Base-by-base conservation (phyloP, 2,797 vertebrate genomes). In the Rhynchonycteris naso region DNA sequence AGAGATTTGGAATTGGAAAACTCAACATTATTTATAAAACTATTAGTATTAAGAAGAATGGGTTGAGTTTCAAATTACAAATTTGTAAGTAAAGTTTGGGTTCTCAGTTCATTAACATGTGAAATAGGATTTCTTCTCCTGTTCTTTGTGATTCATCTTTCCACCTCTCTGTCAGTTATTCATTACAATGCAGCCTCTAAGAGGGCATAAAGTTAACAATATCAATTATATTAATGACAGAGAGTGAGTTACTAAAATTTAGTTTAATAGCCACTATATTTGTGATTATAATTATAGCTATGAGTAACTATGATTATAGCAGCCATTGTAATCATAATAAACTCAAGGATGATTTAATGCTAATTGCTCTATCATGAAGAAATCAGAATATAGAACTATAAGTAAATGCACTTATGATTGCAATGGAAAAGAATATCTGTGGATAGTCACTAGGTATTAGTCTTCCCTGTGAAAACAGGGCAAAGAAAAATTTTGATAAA, bases 141-240 rank as follows among this genome's bases (percentile, higher is more conserved):
- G 19, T 65, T 88, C 69, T 90, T 89, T 59, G 43, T 88, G 81
- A 96, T 94, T 96, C 47, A 21, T 88, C 80, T 74, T 95, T 95
- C 66, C 43, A 88, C 15, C 26, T 72, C 91, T 94, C 54, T 93
- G 92, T 91, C 95, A 97, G 72, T 91, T 95, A 92, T 87, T 94
- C 95, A 84, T 88, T 95, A 92, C 86, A 90, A 50, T 7, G 65
- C 28, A 93, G 85, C 38, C 92, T 95, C 68, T 83, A 96, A 94
- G 85, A 97, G 85, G 94, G 74, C 93, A 96, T 2, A 13, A 94
- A 96, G 82, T 96, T 96, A 97, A 91, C 90, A 95, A 90, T 96
- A 94, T 93, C 82, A 94, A 90, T 97, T 95, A 97, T 80, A 96
- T 93, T 94, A 96, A 95, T 97, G 95, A 95, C 89, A 97, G 85